Conservation (phyloP, 1,140 invertebrate genomes). For the Lasaia peninsularis region DNA sequence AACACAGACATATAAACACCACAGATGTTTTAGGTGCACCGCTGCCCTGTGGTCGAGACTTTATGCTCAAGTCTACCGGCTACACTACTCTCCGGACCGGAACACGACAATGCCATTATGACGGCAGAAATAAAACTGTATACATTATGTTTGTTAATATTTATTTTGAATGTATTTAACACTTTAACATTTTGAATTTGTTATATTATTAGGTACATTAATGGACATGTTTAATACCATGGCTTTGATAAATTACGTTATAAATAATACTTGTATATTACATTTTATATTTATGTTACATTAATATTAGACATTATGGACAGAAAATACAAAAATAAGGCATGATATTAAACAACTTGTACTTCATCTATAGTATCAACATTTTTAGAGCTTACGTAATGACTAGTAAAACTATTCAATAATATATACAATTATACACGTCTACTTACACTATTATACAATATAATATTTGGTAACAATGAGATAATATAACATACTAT, state of each 20-base stretch:
- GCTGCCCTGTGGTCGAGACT: too few species aligned
- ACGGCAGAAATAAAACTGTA: constrained; percentile 18
- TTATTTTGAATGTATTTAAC: constrained; percentile 49
- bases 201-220: constrained; percentile 37
- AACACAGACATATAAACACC: too few species aligned
- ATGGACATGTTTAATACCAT: constrained; percentile 29
- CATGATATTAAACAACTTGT: constrained; percentile 29
- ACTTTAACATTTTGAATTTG: constrained; percentile 45
- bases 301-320: background rate
- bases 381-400: constrained; percentile 60
- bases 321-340: constrained; percentile 14
- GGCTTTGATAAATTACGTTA: constrained; percentile 5
- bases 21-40: too few species aligned
- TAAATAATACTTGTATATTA: constrained; percentile 2
- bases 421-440: constrained; percentile 35
- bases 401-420: constrained; percentile 67
- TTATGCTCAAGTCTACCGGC: too few species aligned
- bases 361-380: constrained; percentile 48
- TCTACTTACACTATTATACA: constrained; percentile 58
- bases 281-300: too few species aligned
- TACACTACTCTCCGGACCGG: too few species aligned
- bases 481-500: constrained; percentile 67
- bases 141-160: constrained; percentile 26
- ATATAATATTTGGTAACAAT: constrained; percentile 73
- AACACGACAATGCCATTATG: too few species aligned